Conservation (phyloP, 2,888 invertebrate genomes). For the Perithous albicinctus region DNA sequence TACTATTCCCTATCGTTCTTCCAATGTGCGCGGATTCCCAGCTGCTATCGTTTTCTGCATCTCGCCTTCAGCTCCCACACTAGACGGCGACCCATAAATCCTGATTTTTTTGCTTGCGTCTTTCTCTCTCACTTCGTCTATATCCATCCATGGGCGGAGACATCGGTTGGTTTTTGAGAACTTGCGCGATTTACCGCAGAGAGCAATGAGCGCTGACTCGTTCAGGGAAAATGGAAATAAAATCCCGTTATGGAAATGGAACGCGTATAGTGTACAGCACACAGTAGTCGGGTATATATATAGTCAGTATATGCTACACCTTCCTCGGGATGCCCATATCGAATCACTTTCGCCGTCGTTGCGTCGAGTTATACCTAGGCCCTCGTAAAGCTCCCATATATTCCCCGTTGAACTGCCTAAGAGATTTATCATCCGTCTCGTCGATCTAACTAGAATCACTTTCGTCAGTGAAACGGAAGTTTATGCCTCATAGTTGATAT, state of each 20-base stretch:
- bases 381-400: constrained; percentile 54
- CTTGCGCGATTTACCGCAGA: constrained; percentile 45
- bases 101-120: constrained; percentile 55
- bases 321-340: constrained; percentile 69
- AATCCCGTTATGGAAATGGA: constrained; percentile 79
- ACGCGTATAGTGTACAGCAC: constrained; percentile 37
- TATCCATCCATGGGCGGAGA: constrained; percentile 28
- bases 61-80: constrained; percentile 5
- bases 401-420: constrained; percentile 36
- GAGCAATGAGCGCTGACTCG: constrained; percentile 52
- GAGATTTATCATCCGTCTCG: constrained; percentile 43
- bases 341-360: constrained; percentile 62
- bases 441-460: constrained; percentile 52
- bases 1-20: constrained; percentile 51
- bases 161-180: constrained; percentile 10
- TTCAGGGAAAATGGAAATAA: constrained; percentile 76
- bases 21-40: constrained; percentile 32
- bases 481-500: constrained; percentile 38
- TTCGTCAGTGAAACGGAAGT: constrained; percentile 38
- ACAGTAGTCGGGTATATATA: constrained; percentile 28
- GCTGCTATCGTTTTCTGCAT: constrained; percentile 30
- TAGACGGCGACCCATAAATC: constrained; percentile 68
- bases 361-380: constrained; percentile 18
- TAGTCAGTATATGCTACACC: constrained; percentile 38
- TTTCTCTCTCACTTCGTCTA: constrained; percentile 39